A percentile compares a stretch with the other conserved stretches of the same genome.
phyloP scores from a whole-genome alignment of 2,797 vertebrate genomes.

The Synaphobranchus kaupii region DNA sequence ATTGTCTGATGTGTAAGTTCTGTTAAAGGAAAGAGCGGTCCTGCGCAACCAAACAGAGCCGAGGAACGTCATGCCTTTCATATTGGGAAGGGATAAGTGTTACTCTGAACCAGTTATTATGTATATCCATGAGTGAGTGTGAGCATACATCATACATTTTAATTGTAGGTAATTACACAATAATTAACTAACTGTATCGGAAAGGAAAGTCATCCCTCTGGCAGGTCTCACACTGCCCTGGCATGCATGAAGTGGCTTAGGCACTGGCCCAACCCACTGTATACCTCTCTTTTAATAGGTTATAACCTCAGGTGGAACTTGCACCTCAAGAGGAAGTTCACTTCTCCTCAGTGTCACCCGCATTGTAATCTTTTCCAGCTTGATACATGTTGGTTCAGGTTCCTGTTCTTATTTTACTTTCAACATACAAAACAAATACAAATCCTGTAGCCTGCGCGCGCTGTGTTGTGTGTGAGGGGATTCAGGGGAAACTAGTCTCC shows the following conservation, averaged over 20 bases:
- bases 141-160: neutral
- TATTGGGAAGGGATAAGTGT: slow-evolving; percentile 12
- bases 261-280: neutral
- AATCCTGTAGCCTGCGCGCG: neutral
- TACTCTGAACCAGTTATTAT: slow-evolving; percentile 22
- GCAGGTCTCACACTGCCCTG: neutral
- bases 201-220: neutral
- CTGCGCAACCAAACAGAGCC: neutral
- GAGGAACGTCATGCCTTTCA: neutral
- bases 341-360: neutral
- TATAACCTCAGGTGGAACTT: neutral
- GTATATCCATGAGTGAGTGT: slow-evolving; percentile 2
- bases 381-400: neutral
- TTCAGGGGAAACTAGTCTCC: too few relatives aligned
- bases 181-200: slow-evolving; percentile 5
- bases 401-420: neutral
- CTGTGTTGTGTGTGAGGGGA: neutral
- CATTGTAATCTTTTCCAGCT: neutral
- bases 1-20: slow-evolving; percentile 25
- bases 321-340: neutral
- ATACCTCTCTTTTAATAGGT: neutral
- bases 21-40: slow-evolving; percentile 14
- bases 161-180: neutral
- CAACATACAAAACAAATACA: neutral
- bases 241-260: neutral